A percentile compares a stretch with the other conserved stretches of the same genome.
Evolutionary conservation across 1,140 invertebrate genomes (phyloP).

Genomic region (Amyelois transitella): DNA sequence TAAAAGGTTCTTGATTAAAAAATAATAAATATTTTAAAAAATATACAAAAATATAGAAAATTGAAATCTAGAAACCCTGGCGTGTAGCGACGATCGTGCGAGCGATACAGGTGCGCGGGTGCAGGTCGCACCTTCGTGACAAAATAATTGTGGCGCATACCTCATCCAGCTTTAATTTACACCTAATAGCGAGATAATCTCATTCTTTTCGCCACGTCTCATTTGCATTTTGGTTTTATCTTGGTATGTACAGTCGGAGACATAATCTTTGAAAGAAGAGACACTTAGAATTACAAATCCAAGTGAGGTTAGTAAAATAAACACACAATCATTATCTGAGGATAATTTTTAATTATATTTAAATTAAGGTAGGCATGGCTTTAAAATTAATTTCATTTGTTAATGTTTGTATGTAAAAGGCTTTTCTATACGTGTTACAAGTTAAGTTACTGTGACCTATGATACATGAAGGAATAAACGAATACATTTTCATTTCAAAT

Average conservation of each 20-base stretch:
- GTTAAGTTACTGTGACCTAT: too few species aligned
- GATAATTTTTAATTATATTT: too few species aligned
- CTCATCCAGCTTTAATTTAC: conserved; percentile 67
- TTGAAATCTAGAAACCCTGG: neutral
- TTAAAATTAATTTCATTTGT: too few species aligned
- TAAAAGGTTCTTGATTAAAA: neutral
- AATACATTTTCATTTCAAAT: too few species aligned
- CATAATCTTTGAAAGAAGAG: neutral
- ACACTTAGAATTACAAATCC: too few species aligned
- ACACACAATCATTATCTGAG: too few species aligned
- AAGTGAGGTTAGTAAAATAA: too few species aligned
- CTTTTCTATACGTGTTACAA: too few species aligned
- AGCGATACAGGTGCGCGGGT: conserved; percentile 37
- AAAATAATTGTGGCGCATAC: conserved; percentile 69
- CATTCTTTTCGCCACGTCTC: conserved; percentile 66
- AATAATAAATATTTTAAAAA: neutral
- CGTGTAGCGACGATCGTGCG: neutral
- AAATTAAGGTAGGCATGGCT: too few species aligned
- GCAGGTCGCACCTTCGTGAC: conserved; percentile 61
- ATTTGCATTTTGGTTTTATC: conserved; percentile 70
- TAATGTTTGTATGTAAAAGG: too few species aligned
- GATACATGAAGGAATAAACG: too few species aligned
- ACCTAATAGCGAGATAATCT: conserved; percentile 71
- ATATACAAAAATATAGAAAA: neutral
- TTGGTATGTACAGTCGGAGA: conserved; percentile 3